Evolutionary conservation across 2,113 vertebrate species (phyloP).

Genomic region (Fukomys damarensis): DNA sequence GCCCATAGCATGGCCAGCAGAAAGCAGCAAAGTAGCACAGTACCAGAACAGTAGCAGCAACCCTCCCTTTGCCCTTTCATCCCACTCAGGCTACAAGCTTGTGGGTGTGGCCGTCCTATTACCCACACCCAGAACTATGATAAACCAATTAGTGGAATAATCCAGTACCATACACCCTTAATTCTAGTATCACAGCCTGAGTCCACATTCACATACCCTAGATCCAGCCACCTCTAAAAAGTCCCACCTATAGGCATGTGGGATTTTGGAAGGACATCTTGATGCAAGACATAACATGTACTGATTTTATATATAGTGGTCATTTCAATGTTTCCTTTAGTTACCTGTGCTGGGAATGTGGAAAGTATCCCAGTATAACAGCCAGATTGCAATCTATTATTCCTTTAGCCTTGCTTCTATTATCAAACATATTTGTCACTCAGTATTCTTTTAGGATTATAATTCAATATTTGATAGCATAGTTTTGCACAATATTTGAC

Average conservation of each 20-base stretch:
- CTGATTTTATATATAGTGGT: neutral
- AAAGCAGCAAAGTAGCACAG: neutral
- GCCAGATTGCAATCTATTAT: neutral
- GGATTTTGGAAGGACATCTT: neutral
- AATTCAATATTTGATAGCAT: constrained; percentile 43
- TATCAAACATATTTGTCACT: constrained; percentile 7
- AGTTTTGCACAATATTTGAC: constrained; percentile 20
- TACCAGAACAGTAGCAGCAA: neutral
- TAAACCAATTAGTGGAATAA: neutral
- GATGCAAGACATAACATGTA: neutral
- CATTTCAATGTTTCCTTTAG: neutral
- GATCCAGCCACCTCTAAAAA: neutral
- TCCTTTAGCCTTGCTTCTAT: constrained; percentile 14
- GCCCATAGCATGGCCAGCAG: neutral
- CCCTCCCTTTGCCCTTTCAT: neutral
- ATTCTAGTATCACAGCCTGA: neutral
- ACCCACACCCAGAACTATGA: neutral
- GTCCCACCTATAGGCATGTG: too few species aligned
- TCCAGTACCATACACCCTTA: neutral
- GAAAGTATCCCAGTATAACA: neutral
- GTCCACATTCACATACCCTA: neutral
- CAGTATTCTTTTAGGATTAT: neutral
- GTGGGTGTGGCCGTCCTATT: neutral
- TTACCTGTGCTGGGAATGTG: neutral
- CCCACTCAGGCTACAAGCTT: neutral